Percentiles rank a stretch among this genome's conserved stretches.
Conservation (phyloP, 1,140 invertebrate genomes). For the Achatina immaculata region DNA sequence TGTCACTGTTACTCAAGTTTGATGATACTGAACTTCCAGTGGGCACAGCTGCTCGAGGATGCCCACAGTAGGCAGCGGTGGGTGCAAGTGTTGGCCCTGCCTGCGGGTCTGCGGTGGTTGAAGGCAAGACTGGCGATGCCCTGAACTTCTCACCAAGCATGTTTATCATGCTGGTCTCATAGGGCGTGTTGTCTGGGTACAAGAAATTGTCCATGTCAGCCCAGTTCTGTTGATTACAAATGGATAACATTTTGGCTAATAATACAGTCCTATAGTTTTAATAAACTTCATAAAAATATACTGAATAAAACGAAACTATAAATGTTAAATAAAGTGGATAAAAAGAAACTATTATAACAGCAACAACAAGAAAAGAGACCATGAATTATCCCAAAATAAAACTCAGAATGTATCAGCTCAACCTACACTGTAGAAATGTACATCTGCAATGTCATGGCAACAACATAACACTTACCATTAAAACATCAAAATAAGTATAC, state of each 20-base stretch:
- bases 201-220: constrained; percentile 29
- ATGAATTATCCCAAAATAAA: too few relatives aligned
- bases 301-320: neutral
- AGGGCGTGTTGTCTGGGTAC: constrained; percentile 60
- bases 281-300: neutral
- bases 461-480: constrained; percentile 15
- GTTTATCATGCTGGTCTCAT: constrained; percentile 61
- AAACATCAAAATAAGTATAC: constrained; percentile 10
- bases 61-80: neutral
- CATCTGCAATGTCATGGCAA: too few relatives aligned
- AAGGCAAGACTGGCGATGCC: constrained; percentile 20
- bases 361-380: too few relatives aligned
- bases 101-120: constrained; percentile 34
- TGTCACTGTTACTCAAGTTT: constrained; percentile 26
- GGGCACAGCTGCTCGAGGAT: constrained; percentile 1
- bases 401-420: too few relatives aligned
- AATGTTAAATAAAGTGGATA: too few relatives aligned
- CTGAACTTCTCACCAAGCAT: constrained; percentile 39
- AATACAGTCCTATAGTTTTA: neutral
- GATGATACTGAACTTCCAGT: constrained; percentile 27
- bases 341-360: too few relatives aligned
- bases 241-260: too few relatives aligned
- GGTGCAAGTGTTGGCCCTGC: constrained; percentile 10
- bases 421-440: too few relatives aligned
- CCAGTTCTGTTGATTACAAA: constrained; percentile 24